phyloP scores from a whole-genome alignment of 1,140 invertebrate species.

The Samia ricini region DNA sequence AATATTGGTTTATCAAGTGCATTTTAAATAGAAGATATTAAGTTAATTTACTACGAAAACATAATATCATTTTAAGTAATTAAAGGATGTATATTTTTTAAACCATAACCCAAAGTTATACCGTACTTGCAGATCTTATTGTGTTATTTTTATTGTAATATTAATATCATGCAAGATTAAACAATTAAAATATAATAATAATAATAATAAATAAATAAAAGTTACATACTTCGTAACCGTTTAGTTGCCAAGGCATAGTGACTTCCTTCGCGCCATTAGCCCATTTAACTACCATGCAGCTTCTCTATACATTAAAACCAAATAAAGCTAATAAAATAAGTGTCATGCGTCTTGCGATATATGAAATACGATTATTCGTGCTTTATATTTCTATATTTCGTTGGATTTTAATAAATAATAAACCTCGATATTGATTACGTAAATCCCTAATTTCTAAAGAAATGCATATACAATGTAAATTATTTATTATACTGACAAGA shows the following conservation, averaged over 20 bases:
- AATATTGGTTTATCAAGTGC: too few relatives aligned
- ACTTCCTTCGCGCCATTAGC: slow-evolving; percentile 69
- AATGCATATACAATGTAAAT: neutral
- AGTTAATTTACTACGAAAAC: too few relatives aligned
- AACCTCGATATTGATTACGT: slow-evolving; percentile 3
- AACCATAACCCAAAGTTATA: neutral
- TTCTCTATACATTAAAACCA: slow-evolving; percentile 61
- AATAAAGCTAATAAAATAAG: slow-evolving; percentile 64
- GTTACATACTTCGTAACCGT: slow-evolving; percentile 66
- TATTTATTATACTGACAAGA: neutral
- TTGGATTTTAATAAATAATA: slow-evolving; percentile 11
- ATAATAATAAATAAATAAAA: slow-evolving; percentile 35
- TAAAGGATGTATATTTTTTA: neutral
- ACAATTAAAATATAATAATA: slow-evolving; percentile 5
- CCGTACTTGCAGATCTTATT: neutral
- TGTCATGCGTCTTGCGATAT: slow-evolving; percentile 48
- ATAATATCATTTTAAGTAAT: too few relatives aligned
- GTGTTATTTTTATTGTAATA: neutral
- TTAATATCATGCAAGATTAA: neutral
- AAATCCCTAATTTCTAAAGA: neutral
- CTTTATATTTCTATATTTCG: slow-evolving; percentile 11
- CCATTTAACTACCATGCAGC: slow-evolving; percentile 76
- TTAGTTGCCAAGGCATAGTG: slow-evolving; percentile 74
- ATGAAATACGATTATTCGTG: neutral
- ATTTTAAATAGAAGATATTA: too few relatives aligned